Conservation (phyloP, 1,140 invertebrate genomes). For the Reticulitermes speratus region DNA sequence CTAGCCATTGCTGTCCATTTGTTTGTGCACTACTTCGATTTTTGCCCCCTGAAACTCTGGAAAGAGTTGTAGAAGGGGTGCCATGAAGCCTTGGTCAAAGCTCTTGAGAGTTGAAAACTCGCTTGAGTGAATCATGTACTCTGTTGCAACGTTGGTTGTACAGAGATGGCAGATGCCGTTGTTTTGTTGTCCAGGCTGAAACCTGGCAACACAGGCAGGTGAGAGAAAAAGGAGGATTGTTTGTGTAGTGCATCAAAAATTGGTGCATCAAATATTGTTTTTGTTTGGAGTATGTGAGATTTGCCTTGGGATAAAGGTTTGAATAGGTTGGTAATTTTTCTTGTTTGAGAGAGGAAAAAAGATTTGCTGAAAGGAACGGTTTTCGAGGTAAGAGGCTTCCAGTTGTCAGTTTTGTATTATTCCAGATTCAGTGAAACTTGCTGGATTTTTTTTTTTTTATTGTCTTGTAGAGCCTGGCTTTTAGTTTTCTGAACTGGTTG, state of each 20-base stretch:
- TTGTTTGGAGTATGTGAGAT: not conserved
- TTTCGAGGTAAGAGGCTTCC: not conserved
- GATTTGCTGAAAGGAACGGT: not conserved
- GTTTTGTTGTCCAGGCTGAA: slow-evolving; percentile 36
- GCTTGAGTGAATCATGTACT: slow-evolving; percentile 9
- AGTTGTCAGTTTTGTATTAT: not conserved
- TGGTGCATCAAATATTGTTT: not conserved
- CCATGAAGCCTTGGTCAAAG: slow-evolving; percentile 21
- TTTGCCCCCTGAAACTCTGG: slow-evolving; percentile 18
- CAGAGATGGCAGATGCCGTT: not conserved
- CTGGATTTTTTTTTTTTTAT: not conserved
- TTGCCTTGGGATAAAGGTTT: not conserved
- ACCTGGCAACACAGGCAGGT: slow-evolving; percentile 32
- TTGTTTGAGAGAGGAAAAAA: not conserved
- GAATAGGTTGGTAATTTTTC: not conserved
- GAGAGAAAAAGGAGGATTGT: not conserved
- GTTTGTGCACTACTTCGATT: slow-evolving; percentile 23
- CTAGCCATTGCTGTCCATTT: not conserved
- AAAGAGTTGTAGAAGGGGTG: slow-evolving; percentile 26
- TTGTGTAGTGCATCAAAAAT: not conserved
- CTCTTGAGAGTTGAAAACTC: slow-evolving; percentile 27
- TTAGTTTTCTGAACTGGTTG: not conserved
- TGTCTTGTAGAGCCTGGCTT: not conserved
- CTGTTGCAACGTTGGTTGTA: slow-evolving; percentile 22
- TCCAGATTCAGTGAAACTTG: not conserved